Base-by-base conservation (phyloP, 37 sponge, comb jelly and placozoan genomes). In the Beroe ovata region DNA sequence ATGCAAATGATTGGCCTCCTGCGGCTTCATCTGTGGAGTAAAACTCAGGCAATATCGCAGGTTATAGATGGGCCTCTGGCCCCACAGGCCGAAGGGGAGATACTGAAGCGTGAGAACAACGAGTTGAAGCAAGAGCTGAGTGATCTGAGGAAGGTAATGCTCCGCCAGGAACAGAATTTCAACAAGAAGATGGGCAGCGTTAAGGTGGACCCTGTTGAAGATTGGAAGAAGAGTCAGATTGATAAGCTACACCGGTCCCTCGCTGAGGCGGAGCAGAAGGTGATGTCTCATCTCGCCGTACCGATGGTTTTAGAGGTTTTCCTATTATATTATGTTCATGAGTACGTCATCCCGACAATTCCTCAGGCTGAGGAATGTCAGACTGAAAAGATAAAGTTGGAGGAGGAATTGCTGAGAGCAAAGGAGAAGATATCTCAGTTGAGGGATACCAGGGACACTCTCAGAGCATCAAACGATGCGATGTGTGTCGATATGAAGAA, bases 231-330 rank as follows among this genome's bases (percentile, higher is more conserved):
- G n/a, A 35, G 28, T 3, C 84, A 77, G 28, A 77, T 77, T 19
- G 84, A 77, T 23, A 77, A 77, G 54, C n/a, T 77, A 14, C 84
- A 77, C 28, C 84, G 84, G 42, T 35, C 20, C 16, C 54, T 77
- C 4, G 84, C 84, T 3, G 84, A 77, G 84, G 84, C 84, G 11
- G 84, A 77, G 54, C 84, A 77, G 41, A 39, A 36, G 84, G 84
- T 77, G 23, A 25, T 47, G 11, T 47, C 54, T 47, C 6, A 47
- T 47, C n/a, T n/a, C n/a, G n/a, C n/a, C n/a, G n/a, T n/a, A n/a
- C n/a, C n/a, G n/a, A n/a, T n/a, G n/a, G n/a, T 47, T 47, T 11
- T 47, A 47, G 54, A 47, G 6, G 54, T 47, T 47, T 47, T 47
- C 11, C 54, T 47, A 16, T 47, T 47, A 47, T 11, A 6, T 47